Percentiles rank a stretch among this genome's conserved stretches.
Evolutionary conservation across 2,797 vertebrate species (phyloP).

Genomic region (Siniperca undulata): DNA sequence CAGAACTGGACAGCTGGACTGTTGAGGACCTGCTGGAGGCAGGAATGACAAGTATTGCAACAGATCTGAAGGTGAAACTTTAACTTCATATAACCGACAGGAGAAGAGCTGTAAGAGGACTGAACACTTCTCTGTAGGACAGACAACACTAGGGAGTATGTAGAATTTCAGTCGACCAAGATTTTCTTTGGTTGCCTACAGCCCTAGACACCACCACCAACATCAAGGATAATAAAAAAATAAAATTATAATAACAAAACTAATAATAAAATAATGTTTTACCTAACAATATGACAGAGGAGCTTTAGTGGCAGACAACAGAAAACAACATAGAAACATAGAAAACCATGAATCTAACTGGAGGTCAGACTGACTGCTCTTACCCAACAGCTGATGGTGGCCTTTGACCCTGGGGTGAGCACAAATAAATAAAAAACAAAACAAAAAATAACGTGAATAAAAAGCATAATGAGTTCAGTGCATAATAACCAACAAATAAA

Average conservation of each 20-base stretch:
- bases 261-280: constrained; percentile 13
- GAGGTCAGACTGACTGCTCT: constrained; percentile 72
- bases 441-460: constrained; percentile 67
- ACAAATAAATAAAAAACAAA: constrained; percentile 69
- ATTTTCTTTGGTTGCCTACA: too few relatives aligned
- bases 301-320: constrained; percentile 33
- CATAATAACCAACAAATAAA: constrained; percentile 64
- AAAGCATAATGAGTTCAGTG: constrained; percentile 67
- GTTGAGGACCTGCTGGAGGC: background rate
- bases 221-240: background rate
- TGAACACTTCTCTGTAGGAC: background rate
- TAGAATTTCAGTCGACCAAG: too few relatives aligned
- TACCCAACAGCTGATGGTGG: constrained; percentile 78
- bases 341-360: constrained; percentile 59
- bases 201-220: background rate
- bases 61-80: background rate
- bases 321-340: constrained; percentile 51
- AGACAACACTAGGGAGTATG: background rate
- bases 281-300: constrained; percentile 21
- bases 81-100: background rate
- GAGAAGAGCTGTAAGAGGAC: constrained; percentile 13
- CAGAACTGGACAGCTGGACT: background rate
- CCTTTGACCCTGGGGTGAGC: constrained; percentile 79
- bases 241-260: background rate
- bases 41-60: background rate